phyloP scores from a whole-genome alignment of 2,888 invertebrate genomes.

The Watsonalla binaria region DNA sequence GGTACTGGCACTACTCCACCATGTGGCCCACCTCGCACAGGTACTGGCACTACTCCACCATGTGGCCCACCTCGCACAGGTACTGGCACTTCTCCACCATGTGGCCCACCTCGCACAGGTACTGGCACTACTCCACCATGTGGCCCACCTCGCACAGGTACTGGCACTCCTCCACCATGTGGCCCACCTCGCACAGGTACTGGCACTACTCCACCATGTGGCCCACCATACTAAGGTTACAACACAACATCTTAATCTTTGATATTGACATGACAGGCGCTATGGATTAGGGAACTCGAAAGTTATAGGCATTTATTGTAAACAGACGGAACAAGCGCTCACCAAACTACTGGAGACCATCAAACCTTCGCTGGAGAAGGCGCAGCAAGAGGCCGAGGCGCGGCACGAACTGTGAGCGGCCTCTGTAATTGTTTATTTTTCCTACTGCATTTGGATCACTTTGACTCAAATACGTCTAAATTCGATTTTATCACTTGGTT shows the following conservation, averaged over 20 bases:
- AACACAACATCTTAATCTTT: neutral
- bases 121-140: no score
- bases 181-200: slow-evolving; percentile 6
- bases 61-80: slow-evolving; percentile 6
- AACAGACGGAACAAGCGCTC: slow-evolving; percentile 87
- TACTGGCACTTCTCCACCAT: neutral
- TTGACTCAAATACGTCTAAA: neutral
- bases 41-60: slow-evolving; percentile 53
- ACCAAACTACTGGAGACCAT: slow-evolving; percentile 83
- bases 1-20: no score
- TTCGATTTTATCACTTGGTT: no score
- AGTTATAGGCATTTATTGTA: slow-evolving; percentile 1
- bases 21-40: slow-evolving; percentile 84
- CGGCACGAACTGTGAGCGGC: slow-evolving; percentile 48
- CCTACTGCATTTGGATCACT: neutral
- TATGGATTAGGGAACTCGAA: no score
- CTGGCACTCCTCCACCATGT: neutral
- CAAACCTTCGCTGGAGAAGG: slow-evolving; percentile 61
- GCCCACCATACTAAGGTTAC: neutral
- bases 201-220: neutral
- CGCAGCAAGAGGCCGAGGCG: slow-evolving; percentile 33
- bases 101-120: neutral
- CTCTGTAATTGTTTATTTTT: neutral
- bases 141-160: slow-evolving; percentile 86
- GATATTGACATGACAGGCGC: no score